phyloP scores from a whole-genome alignment of 1,140 invertebrate genomes.

The Leguminivora glycinivorella region DNA sequence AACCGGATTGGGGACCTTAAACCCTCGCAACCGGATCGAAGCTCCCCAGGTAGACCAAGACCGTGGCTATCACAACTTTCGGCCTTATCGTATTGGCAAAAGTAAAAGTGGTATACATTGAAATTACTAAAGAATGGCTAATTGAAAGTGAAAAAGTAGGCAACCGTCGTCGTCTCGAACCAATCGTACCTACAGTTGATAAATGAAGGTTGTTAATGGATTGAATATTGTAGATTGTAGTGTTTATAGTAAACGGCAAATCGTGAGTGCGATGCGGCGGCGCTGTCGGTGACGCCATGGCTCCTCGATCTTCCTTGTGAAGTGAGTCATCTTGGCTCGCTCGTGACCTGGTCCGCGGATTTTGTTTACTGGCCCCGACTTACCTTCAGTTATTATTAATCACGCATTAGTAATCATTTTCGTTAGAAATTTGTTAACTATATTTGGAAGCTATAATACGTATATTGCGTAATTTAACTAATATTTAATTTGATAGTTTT shows the following conservation, averaged over 20 bases:
- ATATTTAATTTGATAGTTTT: not conserved
- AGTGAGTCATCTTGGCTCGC: constrained; percentile 60
- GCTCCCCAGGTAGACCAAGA: not conserved
- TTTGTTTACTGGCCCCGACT: constrained; percentile 63
- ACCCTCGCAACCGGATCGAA: constrained; percentile 1
- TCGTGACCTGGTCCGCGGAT: constrained; percentile 69
- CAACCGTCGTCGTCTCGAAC: constrained; percentile 25
- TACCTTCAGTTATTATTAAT: constrained; percentile 60
- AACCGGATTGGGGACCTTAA: not conserved
- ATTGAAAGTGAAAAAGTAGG: constrained; percentile 44
- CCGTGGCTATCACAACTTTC: not conserved
- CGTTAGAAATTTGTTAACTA: constrained; percentile 45
- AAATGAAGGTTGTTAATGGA: constrained; percentile 29
- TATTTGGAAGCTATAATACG: constrained; percentile 2
- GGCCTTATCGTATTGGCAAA: constrained; percentile 27
- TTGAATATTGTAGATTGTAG: constrained; percentile 38
- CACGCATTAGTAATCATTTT: constrained; percentile 51
- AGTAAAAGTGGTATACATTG: constrained; percentile 37
- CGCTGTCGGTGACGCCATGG: constrained; percentile 62
- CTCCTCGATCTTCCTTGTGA: constrained; percentile 69
- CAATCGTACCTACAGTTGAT: constrained; percentile 21
- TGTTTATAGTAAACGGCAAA: constrained; percentile 36
- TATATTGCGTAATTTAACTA: not conserved
- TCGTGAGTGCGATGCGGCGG: constrained; percentile 36
- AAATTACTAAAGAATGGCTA: constrained; percentile 39